Evolutionary conservation across 2,113 vertebrate genomes (phyloP).

Genomic region (Crocuta crocuta): DNA sequence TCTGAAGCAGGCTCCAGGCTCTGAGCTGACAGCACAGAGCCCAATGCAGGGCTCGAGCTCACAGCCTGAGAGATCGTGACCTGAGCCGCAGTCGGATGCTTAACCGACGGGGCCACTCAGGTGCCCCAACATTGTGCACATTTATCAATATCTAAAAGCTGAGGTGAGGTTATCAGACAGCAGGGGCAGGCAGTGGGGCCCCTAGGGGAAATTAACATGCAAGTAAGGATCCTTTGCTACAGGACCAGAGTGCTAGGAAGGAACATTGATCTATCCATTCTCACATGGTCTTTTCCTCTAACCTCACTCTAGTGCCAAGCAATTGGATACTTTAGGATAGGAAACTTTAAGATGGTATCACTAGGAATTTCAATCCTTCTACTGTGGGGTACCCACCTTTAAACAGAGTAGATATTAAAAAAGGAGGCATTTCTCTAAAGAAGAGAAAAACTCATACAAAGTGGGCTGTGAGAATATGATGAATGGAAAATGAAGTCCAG

Average conservation of each 20-base stretch:
- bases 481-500: not conserved
- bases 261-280: not conserved
- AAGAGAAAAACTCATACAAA: not conserved
- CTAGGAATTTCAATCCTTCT: not conserved
- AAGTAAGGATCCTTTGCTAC: not conserved
- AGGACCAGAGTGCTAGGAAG: not conserved
- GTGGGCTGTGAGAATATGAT: not conserved
- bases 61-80: too few relatives aligned
- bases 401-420: not conserved
- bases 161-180: not conserved
- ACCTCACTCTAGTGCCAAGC: not conserved
- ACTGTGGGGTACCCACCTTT: not conserved
- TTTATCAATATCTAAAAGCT: not conserved
- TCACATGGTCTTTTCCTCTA: not conserved
- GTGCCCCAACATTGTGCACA: not conserved
- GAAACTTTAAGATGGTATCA: not conserved
- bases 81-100: too few relatives aligned
- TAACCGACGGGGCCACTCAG: too few relatives aligned
- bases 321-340: not conserved
- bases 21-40: too few relatives aligned
- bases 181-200: not conserved
- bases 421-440: not conserved
- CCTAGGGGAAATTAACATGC: not conserved
- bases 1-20: too few relatives aligned
- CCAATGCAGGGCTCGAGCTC: too few relatives aligned